phyloP scores from a whole-genome alignment of 2,797 vertebrate species.

The Mustela erminea region DNA sequence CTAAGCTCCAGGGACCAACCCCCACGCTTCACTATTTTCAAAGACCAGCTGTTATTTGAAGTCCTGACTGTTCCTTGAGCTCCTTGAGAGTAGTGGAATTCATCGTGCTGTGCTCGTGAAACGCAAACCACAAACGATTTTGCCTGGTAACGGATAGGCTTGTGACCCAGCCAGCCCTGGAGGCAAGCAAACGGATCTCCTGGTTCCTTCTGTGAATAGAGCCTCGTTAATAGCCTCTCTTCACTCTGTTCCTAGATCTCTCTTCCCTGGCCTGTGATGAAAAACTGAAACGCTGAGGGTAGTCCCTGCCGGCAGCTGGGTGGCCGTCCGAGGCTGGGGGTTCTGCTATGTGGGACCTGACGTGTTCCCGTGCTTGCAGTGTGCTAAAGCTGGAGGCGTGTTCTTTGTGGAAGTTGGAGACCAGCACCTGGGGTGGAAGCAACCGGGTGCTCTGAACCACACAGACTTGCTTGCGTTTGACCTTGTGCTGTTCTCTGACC shows the following conservation, averaged over 20 bases:
- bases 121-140: neutral
- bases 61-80: neutral
- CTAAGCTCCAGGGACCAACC: neutral
- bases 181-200: neutral
- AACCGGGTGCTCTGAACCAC: neutral
- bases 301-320: neutral
- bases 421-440: neutral
- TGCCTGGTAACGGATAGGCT: neutral
- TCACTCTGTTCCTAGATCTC: neutral
- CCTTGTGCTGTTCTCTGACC: neutral
- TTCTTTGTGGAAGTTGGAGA: neutral
- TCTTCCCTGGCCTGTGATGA: constrained; percentile 35
- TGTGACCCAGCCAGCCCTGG: neutral
- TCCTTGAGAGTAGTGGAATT: neutral
- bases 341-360: neutral
- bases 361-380: neutral
- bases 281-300: neutral
- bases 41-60: neutral
- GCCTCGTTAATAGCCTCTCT: neutral
- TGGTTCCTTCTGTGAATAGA: neutral
- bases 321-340: neutral
- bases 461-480: neutral
- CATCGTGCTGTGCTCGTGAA: neutral
- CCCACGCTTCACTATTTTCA: neutral
- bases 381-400: neutral